phyloP scores from a whole-genome alignment of 2,888 invertebrate species.

The Hofmannophila pseudospretella region DNA sequence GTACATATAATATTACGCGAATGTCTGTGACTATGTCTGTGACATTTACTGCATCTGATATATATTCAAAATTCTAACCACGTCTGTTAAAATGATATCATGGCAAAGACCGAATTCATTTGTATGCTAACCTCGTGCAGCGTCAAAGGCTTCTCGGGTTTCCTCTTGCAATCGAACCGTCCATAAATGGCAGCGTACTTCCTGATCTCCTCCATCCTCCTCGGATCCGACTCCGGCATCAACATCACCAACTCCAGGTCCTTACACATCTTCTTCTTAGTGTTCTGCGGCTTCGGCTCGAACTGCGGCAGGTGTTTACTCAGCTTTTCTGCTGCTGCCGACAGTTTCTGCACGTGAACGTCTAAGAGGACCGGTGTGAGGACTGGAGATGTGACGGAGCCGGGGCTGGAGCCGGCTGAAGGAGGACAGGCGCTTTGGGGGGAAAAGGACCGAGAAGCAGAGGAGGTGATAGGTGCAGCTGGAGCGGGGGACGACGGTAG shows the following conservation, averaged over 20 bases:
- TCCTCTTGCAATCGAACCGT: conserved; percentile 97
- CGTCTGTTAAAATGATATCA: no score
- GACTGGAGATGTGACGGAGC: conserved; percentile 78
- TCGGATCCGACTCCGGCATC: conserved; percentile 92
- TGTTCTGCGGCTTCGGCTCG: conserved; percentile 93
- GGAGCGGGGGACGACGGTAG: conserved; percentile 69
- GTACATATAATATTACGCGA: no score
- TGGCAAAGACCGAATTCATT: neutral
- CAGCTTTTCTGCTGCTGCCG: conserved; percentile 89
- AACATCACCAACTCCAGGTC: conserved; percentile 95
- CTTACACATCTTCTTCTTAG: conserved; percentile 94
- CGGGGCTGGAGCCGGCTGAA: conserved; percentile 78
- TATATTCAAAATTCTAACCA: no score
- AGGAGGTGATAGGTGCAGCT: conserved; percentile 56
- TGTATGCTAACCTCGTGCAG: conserved; percentile 87
- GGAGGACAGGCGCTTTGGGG: conserved; percentile 69
- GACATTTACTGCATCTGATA: no score
- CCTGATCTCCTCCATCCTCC: conserved; percentile 94
- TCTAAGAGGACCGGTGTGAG: conserved; percentile 88
- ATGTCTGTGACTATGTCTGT: no score
- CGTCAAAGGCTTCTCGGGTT: conserved; percentile 97
- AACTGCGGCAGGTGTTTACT: conserved; percentile 89
- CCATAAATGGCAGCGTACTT: conserved; percentile 99
- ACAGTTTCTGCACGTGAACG: conserved; percentile 89
- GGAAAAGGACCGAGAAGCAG: conserved; percentile 57